Evolutionary conservation across 2,797 vertebrate genomes (phyloP).

Genomic region (Crenichthys baileyi): DNA sequence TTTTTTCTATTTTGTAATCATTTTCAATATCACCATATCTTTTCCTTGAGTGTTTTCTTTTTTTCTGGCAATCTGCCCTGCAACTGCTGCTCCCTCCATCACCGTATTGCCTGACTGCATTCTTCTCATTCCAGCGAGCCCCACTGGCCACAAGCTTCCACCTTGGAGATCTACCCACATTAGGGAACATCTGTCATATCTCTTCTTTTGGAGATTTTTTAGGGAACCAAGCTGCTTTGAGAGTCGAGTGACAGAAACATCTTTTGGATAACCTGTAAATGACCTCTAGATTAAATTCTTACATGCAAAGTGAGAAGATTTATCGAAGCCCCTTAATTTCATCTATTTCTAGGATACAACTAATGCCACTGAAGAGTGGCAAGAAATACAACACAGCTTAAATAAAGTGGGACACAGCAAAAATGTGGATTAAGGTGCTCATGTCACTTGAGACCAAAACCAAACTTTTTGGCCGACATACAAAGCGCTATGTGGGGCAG

Average conservation of each 20-base stretch:
- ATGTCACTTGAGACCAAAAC: too few relatives aligned
- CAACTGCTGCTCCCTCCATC: conserved; percentile 75
- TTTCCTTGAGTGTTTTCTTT: conserved; percentile 37
- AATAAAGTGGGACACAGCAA: background rate
- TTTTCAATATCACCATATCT: conserved; percentile 45
- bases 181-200: conserved; percentile 39
- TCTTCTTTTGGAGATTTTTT: conserved; percentile 13
- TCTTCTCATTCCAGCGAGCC: conserved; percentile 77
- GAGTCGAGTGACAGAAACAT: background rate
- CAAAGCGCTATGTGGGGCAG: background rate
- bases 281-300: conserved; percentile 5
- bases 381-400: background rate
- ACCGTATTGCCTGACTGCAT: conserved; percentile 76
- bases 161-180: conserved; percentile 59
- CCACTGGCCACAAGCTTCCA: conserved; percentile 68
- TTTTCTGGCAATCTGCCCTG: conserved; percentile 68
- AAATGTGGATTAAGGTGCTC: too few relatives aligned
- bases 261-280: conserved; percentile 1
- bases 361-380: background rate
- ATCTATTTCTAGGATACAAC: background rate
- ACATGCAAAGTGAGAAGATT: conserved; percentile 12
- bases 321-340: background rate
- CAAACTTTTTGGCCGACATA: too few relatives aligned
- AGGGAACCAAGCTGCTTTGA: background rate
- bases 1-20: conserved; percentile 25